phyloP scores from a whole-genome alignment of 2,888 invertebrate genomes.

The Onthophagus sagittarius region DNA sequence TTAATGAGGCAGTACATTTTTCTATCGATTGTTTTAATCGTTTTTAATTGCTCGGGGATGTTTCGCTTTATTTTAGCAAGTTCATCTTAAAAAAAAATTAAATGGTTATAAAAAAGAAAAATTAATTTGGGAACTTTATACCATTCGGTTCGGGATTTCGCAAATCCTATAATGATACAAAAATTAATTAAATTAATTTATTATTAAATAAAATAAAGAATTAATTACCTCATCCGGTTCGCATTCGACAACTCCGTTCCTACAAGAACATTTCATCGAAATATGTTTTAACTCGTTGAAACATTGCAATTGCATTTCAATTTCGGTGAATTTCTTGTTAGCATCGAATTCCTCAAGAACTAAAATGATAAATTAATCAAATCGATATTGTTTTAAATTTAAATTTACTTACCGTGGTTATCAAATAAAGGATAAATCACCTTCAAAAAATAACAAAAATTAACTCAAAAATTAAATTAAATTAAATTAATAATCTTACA shows the following conservation, averaged over 20 bases:
- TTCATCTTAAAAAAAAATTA: not conserved
- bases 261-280: not conserved
- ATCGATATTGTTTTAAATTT: not conserved
- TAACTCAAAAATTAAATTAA: not conserved
- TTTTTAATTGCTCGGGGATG: not conserved
- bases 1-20: not conserved
- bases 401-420: not conserved
- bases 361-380: not conserved
- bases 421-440: not conserved
- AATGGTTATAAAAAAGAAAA: no score
- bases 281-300: not conserved
- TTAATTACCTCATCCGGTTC: not conserved
- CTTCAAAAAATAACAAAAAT: not conserved
- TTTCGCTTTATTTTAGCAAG: not conserved
- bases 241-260: not conserved
- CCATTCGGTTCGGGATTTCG: not conserved
- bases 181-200: not conserved
- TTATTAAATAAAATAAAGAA: not conserved
- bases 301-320: not conserved
- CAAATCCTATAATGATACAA: not conserved
- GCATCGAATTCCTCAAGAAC: not conserved
- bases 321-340: not conserved
- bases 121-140: no score
- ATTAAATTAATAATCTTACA: not conserved
- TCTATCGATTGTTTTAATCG: not conserved